Evolutionary conservation across 2,113 vertebrate genomes (phyloP).

Genomic region (Excalfactoria chinensis): DNA sequence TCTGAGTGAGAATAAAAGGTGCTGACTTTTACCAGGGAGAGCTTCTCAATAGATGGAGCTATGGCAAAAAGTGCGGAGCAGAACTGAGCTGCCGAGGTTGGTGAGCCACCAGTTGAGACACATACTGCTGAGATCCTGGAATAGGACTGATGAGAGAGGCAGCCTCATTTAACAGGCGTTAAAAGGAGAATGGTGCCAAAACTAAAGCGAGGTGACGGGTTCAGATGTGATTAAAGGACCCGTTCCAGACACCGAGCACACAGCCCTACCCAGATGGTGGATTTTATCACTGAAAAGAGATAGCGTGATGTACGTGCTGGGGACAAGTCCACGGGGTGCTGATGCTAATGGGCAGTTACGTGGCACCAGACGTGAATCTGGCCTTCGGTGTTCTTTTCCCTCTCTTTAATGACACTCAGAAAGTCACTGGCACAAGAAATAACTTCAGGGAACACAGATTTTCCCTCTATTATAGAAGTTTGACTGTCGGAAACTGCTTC

Average conservation of each 20-base stretch:
- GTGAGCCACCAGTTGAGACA: background rate
- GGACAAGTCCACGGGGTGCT: background rate
- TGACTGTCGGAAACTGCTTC: background rate
- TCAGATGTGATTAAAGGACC: background rate
- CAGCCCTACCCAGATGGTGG: background rate
- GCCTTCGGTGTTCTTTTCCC: background rate
- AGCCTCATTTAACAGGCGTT: background rate
- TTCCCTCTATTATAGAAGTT: background rate
- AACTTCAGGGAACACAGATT: background rate
- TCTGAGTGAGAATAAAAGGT: background rate
- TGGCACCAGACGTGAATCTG: background rate
- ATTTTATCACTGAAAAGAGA: background rate
- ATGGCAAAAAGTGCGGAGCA: background rate
- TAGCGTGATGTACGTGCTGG: background rate
- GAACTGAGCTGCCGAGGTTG: background rate
- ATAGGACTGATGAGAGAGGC: background rate
- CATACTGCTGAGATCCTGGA: background rate
- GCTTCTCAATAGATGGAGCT: background rate
- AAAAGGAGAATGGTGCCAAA: background rate
- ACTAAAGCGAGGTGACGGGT: background rate
- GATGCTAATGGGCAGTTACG: background rate
- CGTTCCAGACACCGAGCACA: too few species aligned
- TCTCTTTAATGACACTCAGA: background rate
- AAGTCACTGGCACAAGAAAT: conserved; percentile 1
- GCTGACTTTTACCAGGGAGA: background rate